Evolutionary conservation across 2,797 vertebrate genomes (phyloP), one percentile per base, ranked within the genome.

Genomic region (Morus bassanus): DNA sequence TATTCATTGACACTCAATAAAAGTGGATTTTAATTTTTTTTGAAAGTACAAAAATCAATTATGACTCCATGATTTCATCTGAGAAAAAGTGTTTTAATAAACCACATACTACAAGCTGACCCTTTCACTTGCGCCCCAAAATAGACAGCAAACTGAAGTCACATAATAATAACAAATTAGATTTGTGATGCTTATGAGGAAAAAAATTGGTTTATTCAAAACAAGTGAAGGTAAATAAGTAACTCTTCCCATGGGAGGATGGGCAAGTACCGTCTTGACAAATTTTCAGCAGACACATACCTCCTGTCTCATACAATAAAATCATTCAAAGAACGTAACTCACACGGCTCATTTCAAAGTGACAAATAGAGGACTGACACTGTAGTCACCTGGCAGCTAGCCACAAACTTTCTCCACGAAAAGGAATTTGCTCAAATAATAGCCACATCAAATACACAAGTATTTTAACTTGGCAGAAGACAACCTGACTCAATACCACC

Each of bases 381-480:
- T 50, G 57, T 46, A 87, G 68, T 74, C 53, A 91, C 51, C 64
- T 91, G 78, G 86, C 84, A 89, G 39, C 12, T 33, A 14, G 91
- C 81, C 91, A 90, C 60, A 54, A 25, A 65, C 59, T 51, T 7
- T 0, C 63, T 95, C 43, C 46, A 78, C 51, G 39, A 24, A 82
- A 87, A 82, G 54, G 54, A 83, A 93, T 77, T 92, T 67, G 92
- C 33, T 96, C 45, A 76, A 75, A 69, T 28, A 87, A 72, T n/a
- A 82, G 48, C 85, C 54, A 80, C 33, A 92, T 59, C 22, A 76
- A 75, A 86, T 37, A 88, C 50, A 84, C n/a, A 28, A 65, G 35
- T 72, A 69, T 39, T 78, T 86, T 64, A 80, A 74, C 73, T 80
- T 60, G 41, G 69, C 61, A 93, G 70, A 67, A 91, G 73, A 78